These are phyloP conservation scores for Oppia nitens DNA, from an alignment of 1,140 invertebrate genomes.

Conservation along the genomic window DNA sequence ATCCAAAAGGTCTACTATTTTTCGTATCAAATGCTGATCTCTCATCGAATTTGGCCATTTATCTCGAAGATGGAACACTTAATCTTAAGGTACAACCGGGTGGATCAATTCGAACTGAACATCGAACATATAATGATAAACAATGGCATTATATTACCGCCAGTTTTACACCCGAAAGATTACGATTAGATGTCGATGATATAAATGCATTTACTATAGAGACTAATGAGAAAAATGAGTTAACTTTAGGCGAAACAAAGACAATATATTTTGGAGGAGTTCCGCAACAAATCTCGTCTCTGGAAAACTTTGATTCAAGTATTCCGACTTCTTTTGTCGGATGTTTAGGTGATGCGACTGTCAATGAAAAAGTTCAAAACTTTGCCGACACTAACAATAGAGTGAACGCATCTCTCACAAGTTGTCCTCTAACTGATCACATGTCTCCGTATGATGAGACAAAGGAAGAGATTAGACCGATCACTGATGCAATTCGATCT, in stretches of 20 bases:
- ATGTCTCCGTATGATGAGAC: constrained; percentile 6
- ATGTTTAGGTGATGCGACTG: constrained; percentile 67
- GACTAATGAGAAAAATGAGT: background rate
- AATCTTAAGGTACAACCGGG: constrained; percentile 37
- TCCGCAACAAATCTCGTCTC: constrained; percentile 35
- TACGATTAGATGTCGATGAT: constrained; percentile 66
- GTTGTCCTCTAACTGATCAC: constrained; percentile 35
- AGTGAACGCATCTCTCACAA: constrained; percentile 45
- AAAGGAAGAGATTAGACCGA: background rate
- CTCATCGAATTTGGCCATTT: constrained; percentile 43
- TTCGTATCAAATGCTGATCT: constrained; percentile 48
- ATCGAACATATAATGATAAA: constrained; percentile 58
- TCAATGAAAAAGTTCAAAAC: constrained; percentile 61
- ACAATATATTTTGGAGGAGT: constrained; percentile 66
- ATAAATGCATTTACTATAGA: background rate
- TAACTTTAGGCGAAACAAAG: background rate
- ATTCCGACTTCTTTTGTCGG: constrained; percentile 44
- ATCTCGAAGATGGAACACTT: constrained; percentile 47
- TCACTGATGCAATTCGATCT: background rate
- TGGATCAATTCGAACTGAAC: constrained; percentile 36
- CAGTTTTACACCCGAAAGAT: constrained; percentile 39
- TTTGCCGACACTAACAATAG: constrained; percentile 51
- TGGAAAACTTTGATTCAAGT: constrained; percentile 27
- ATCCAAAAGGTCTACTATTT: constrained; percentile 54
- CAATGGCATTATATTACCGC: constrained; percentile 84